A percentile compares a stretch with the other conserved stretches of the same genome.
Evolutionary conservation across 2,797 vertebrate species (phyloP).

Genomic region (Rhadinocentrus ornatus): DNA sequence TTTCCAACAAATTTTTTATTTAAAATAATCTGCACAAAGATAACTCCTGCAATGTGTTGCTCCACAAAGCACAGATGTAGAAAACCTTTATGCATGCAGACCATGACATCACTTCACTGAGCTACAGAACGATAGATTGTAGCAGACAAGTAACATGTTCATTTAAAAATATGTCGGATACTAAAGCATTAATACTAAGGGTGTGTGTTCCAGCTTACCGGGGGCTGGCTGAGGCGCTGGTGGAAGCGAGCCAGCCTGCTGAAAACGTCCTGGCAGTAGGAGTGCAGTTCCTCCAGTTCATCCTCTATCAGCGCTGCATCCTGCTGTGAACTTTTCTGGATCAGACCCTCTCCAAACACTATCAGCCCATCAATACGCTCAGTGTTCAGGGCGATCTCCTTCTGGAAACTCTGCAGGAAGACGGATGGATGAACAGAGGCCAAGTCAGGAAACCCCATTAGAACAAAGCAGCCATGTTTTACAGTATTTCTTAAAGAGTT

Average conservation of each 20-base stretch:
- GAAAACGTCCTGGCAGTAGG: conserved; percentile 95
- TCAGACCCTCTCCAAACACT: conserved; percentile 91
- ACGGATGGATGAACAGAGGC: neutral
- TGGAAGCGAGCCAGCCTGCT: conserved; percentile 92
- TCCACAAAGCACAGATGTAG: neutral
- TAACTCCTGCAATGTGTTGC: neutral
- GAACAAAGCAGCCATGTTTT: neutral
- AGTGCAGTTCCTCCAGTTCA: conserved; percentile 92
- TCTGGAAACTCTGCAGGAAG: conserved; percentile 89
- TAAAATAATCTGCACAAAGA: neutral
- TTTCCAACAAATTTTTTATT: too few relatives aligned
- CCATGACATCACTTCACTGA: neutral
- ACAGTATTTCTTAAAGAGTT: neutral
- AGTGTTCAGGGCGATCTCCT: conserved; percentile 91
- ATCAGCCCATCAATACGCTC: conserved; percentile 94
- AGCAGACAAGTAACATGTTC: neutral
- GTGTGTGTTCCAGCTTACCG: conserved; percentile 67
- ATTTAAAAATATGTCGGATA: neutral
- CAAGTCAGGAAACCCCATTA: neutral
- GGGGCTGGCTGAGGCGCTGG: conserved; percentile 86
- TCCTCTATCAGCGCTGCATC: conserved; percentile 92
- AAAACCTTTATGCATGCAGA: neutral
- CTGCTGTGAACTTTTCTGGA: conserved; percentile 90
- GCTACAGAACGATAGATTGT: neutral
- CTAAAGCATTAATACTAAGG: neutral